These are phyloP conservation scores for Hydrozoanthus gracilis DNA, from an alignment of 92 coral and sea anemone species.

Conservation along the genomic window DNA sequence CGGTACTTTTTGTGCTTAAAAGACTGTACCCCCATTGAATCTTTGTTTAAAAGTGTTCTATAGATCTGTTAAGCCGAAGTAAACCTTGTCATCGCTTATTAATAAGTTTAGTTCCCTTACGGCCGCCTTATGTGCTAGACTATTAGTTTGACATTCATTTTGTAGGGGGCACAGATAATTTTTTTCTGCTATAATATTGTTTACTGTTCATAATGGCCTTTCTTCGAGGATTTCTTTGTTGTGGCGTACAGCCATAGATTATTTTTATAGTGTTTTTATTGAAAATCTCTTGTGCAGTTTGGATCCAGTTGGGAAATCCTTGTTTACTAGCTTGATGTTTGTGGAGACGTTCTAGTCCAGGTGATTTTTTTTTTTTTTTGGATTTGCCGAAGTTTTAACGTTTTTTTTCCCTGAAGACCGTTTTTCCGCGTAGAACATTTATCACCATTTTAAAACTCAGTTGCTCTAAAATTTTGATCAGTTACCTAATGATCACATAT, in stretches of 20 bases:
- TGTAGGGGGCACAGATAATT: not conserved
- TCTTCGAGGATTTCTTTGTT: not conserved
- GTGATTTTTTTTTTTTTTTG: too few species aligned
- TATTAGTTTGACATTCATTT: not conserved
- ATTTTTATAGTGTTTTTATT: not conserved
- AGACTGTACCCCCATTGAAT: not conserved
- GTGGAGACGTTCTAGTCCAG: too few species aligned
- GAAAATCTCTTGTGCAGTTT: conserved; percentile 8
- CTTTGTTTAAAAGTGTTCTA: not conserved
- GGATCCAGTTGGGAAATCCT: not conserved
- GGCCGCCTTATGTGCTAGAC: not conserved
- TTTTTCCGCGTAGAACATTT: not conserved
- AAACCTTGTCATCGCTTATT: not conserved
- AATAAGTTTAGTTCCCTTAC: not conserved
- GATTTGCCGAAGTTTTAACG: too few species aligned
- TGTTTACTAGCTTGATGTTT: too few species aligned
- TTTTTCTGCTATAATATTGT: not conserved
- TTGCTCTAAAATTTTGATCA: not conserved
- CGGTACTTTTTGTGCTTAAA: too few species aligned
- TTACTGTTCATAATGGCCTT: not conserved
- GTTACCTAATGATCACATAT: not conserved
- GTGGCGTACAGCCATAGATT: not conserved
- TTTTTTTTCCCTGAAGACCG: too few species aligned
- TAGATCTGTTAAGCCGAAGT: not conserved
- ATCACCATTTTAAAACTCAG: not conserved